Conservation (phyloP, 2,113 vertebrate genomes). For the Syrrhaptes paradoxus region DNA sequence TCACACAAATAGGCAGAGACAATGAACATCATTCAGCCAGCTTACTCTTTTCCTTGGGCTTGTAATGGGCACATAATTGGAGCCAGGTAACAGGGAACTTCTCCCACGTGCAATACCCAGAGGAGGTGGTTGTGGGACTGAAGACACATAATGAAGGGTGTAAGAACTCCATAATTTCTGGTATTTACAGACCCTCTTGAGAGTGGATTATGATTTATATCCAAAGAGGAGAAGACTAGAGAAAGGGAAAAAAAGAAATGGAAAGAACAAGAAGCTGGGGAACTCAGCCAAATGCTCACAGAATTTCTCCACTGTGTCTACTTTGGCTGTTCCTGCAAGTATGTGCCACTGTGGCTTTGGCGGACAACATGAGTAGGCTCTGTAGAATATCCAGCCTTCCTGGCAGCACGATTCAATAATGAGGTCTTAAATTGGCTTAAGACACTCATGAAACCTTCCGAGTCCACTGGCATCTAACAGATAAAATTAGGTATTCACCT, state of each 20-base stretch:
- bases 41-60: background rate
- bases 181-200: background rate
- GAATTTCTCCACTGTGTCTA: conserved; percentile 37
- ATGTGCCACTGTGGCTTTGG: conserved; percentile 57
- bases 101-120: background rate
- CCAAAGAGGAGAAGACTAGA: background rate
- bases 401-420: background rate
- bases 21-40: background rate
- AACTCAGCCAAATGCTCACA: conserved; percentile 8
- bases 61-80: background rate
- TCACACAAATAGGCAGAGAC: background rate
- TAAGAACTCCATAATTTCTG: background rate
- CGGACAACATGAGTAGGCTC: background rate
- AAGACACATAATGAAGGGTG: background rate
- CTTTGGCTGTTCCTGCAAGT: conserved; percentile 41
- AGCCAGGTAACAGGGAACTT: background rate
- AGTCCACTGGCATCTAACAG: background rate
- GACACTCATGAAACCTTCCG: background rate
- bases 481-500: background rate
- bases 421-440: background rate
- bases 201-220: background rate
- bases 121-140: background rate
- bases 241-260: background rate
- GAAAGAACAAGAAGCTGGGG: conserved; percentile 45
- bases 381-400: conserved; percentile 1